Percentiles rank a stretch among this genome's conserved stretches.
These are phyloP conservation scores for Gallinago paraguaiae DNA, from an alignment of 2,113 vertebrate genomes.

Conservation along the genomic window DNA sequence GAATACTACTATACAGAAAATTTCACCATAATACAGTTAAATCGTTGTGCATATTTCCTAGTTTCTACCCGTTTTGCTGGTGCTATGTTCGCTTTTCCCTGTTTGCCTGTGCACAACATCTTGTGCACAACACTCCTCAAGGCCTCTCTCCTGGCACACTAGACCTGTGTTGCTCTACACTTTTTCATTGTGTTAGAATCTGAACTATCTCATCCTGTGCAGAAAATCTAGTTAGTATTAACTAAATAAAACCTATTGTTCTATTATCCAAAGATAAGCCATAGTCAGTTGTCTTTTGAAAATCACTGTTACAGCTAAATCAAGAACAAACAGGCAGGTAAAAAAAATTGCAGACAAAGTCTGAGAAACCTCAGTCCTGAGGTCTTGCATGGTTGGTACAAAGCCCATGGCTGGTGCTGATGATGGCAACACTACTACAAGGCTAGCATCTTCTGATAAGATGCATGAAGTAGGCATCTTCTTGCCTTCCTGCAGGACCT, in stretches of 20 bases:
- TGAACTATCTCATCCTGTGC: not conserved
- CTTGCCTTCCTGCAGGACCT: not conserved
- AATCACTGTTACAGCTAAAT: not conserved
- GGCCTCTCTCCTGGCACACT: not conserved
- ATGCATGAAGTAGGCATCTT: not conserved
- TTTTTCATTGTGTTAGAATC: not conserved
- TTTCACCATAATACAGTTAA: not conserved
- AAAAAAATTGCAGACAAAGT: not conserved
- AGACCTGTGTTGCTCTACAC: not conserved
- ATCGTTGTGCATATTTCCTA: not conserved
- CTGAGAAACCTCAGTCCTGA: not conserved
- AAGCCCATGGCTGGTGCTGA: not conserved
- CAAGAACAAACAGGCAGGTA: not conserved
- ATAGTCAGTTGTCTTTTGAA: not conserved
- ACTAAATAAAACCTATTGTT: not conserved
- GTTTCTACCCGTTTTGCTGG: not conserved
- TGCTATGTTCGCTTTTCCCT: not conserved
- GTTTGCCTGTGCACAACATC: not conserved
- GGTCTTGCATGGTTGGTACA: not conserved
- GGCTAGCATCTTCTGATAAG: not conserved
- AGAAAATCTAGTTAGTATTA: not conserved
- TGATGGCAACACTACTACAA: not conserved
- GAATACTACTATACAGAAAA: not conserved
- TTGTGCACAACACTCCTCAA: not conserved
- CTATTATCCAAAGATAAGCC: not conserved